Percentiles rank a stretch among this genome's conserved stretches.
Conservation (phyloP, 2,113 vertebrate genomes). For the Epinephelus moara region DNA sequence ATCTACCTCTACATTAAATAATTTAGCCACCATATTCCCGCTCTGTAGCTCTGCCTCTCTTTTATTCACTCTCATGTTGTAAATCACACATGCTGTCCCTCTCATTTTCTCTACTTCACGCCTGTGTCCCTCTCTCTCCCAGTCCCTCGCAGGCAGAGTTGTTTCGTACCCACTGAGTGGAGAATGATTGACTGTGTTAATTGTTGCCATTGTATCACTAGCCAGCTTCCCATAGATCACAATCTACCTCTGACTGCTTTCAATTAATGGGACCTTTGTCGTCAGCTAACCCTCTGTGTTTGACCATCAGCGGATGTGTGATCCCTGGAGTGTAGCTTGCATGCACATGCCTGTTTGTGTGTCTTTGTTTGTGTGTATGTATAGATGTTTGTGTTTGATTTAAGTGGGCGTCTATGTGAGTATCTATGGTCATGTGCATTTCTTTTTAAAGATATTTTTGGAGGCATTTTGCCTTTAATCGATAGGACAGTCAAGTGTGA, state of each 20-base stretch:
- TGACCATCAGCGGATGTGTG: conserved; percentile 21
- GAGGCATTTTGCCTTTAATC: too few species aligned
- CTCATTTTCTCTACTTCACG: conserved; percentile 9
- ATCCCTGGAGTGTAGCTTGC: not conserved
- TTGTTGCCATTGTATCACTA: conserved; percentile 37
- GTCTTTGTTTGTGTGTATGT: not conserved
- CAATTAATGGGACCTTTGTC: conserved; percentile 45
- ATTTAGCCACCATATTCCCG: conserved; percentile 57
- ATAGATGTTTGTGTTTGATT: not conserved
- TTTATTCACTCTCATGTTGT: conserved; percentile 38
- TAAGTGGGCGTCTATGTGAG: not conserved
- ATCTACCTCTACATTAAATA: conserved; percentile 69
- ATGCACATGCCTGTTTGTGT: not conserved
- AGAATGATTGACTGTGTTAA: conserved; percentile 48
- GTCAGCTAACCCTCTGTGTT: conserved; percentile 20
- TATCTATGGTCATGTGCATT: too few species aligned
- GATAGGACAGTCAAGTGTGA: too few species aligned
- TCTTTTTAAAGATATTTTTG: too few species aligned
- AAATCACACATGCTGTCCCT: conserved; percentile 27
- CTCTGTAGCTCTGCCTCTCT: conserved; percentile 21
- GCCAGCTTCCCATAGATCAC: conserved; percentile 34
- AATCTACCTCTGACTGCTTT: conserved; percentile 61
- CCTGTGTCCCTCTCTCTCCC: not conserved
- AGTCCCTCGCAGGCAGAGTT: conserved; percentile 15
- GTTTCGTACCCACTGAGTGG: conserved; percentile 36